phyloP scores from a whole-genome alignment of 92 coral and sea anemone species.

The Palythoa heliodiscus region DNA sequence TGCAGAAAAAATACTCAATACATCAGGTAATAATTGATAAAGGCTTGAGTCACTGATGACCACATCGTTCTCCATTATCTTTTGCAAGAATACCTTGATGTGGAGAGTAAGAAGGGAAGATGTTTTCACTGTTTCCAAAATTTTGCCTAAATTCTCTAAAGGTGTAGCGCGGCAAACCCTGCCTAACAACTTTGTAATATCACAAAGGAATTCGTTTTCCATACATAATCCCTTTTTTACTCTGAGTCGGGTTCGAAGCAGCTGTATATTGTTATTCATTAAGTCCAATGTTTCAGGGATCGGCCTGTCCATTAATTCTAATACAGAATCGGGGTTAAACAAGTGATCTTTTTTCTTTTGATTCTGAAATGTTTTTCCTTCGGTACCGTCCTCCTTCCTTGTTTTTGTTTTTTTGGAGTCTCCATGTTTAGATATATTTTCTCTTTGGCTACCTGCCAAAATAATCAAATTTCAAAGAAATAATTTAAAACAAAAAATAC shows the following conservation, averaged over 20 bases:
- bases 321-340: background rate
- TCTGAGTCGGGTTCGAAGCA: background rate
- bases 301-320: background rate
- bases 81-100: background rate
- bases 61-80: background rate
- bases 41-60: conserved; percentile 12
- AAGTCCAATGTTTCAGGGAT: background rate
- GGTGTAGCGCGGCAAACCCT: background rate
- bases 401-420: background rate
- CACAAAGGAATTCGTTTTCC: conserved; percentile 6
- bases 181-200: conserved; percentile 15
- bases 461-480: too few relatives aligned
- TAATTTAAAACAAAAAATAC: background rate
- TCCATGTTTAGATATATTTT: background rate
- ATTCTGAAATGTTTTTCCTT: background rate
- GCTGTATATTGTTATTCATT: conserved; percentile 2
- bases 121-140: conserved; percentile 1
- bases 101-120: conserved; percentile 10
- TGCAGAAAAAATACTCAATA: conserved; percentile 32
- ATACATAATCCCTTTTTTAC: background rate
- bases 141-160: background rate
- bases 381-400: background rate
- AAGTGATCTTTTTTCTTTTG: background rate
- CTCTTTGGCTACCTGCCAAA: background rate
- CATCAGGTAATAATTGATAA: conserved; percentile 8